A percentile compares a stretch with the other conserved stretches of the same genome.
Conservation (phyloP, 2,113 vertebrate genomes). For the Anguilla japonica region DNA sequence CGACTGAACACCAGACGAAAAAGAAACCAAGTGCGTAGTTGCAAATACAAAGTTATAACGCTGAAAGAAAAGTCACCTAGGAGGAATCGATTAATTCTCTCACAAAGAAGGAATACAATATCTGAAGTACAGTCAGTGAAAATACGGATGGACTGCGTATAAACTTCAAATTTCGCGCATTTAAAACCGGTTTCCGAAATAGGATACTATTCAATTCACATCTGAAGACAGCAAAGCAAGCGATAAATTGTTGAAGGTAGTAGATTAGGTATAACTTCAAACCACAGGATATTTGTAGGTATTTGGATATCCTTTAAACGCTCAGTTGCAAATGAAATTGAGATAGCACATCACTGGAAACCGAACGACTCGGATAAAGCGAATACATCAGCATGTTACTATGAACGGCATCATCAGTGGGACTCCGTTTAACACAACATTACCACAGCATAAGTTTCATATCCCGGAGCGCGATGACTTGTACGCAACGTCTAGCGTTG, state of each 20-base stretch:
- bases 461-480: not conserved
- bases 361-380: not conserved
- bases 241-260: not conserved
- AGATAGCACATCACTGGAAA: not conserved
- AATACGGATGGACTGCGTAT: conserved; percentile 11
- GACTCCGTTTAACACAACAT: too few species aligned
- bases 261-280: not conserved
- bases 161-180: not conserved
- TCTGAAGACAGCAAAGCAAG: conserved; percentile 2
- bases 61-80: not conserved
- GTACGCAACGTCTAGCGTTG: not conserved
- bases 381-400: not conserved
- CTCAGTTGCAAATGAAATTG: conserved; percentile 1
- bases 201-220: not conserved
- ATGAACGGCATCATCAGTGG: not conserved
- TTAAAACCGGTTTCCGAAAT: not conserved
- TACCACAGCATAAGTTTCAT: not conserved
- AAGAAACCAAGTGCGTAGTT: not conserved
- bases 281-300: not conserved
- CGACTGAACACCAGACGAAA: not conserved
- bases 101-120: not conserved
- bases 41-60: not conserved
- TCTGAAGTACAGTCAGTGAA: not conserved
- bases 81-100: not conserved
- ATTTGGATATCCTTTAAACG: not conserved